Base-by-base conservation (phyloP, 1,140 invertebrate species). In the Rhagoletis pomonella region DNA sequence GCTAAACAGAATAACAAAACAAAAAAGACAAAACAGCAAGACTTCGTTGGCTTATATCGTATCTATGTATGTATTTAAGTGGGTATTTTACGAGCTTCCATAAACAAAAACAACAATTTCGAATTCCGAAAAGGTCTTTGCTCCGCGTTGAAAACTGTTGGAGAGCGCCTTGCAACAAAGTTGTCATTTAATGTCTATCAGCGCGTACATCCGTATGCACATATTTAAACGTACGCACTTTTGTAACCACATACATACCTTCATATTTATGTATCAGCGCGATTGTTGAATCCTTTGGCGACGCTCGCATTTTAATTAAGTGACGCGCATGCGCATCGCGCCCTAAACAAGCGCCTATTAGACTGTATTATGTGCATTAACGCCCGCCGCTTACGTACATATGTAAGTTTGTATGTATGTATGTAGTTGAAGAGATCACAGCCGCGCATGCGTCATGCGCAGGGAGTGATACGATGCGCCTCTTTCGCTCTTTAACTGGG, bases 301-400 rank as follows among this genome's bases (percentile, higher is more conserved):
- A 17, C 12, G 67, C 47, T 81, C 50, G 73, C 73, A 81, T 81
- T 81, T 81, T 81, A 81, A 81, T 81, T 55, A 81, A 81, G 73
- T 73, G 44, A 42, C 67, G n/a, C 44, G 73, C 73, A 81, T 81
- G 73, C 44, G 73, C 73, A 55, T 55, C 73, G 47, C 47, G 19
- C 73, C 67, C 73, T 73, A 7, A 19, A n/a, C 73, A 47, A 73
- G 67, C 12, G 44, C 3, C 67, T 47, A 14, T 73, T 47, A 5
- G 14, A 44, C 12, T 17, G 12, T 17, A 81, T n/a, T n/a, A n/a
- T n/a, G n/a, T 6, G 6, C 44, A 44, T 55, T 14, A 55, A 81
- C 73, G 47, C 73, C 73, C 73, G 73, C 47, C 73, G 12, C 73
- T 9, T n/a, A n/a, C n/a, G n/a, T n/a, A n/a, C n/a, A n/a, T n/a